Evolutionary conservation across 35 echinoderm and acorn worm genomes (phyloP).

Genomic region (Ophiothrix spiculata): DNA sequence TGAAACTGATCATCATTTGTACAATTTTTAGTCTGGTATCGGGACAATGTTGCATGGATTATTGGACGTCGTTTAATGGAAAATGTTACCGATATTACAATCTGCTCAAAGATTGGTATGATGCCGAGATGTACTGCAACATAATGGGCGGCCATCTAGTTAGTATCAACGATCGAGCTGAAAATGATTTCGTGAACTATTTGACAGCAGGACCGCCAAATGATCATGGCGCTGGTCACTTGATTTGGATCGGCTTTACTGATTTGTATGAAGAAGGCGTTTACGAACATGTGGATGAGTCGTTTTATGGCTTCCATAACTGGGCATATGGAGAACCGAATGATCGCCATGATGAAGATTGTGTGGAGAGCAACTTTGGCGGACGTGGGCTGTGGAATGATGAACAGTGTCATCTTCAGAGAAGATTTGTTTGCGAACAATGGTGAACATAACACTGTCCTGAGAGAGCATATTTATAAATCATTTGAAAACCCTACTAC

Average conservation of each 20-base stretch:
- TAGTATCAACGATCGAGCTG: background rate
- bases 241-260: background rate
- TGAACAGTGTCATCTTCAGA: background rate
- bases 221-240: background rate
- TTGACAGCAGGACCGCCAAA: background rate
- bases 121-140: background rate
- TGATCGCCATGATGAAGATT: background rate
- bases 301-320: background rate
- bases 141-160: background rate
- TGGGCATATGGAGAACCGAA: background rate
- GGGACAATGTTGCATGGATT: background rate
- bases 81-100: background rate
- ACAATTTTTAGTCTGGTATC: background rate
- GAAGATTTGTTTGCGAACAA: background rate
- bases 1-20: background rate
- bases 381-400: background rate
- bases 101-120: background rate
- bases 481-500: too few relatives aligned
- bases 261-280: background rate
- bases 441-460: background rate
- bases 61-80: background rate
- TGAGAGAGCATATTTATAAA: too few relatives aligned
- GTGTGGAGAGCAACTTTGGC: background rate
- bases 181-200: background rate
- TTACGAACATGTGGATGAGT: background rate